Base-by-base conservation (phyloP, 2,888 invertebrate genomes). In the Girardia tigrina region DNA sequence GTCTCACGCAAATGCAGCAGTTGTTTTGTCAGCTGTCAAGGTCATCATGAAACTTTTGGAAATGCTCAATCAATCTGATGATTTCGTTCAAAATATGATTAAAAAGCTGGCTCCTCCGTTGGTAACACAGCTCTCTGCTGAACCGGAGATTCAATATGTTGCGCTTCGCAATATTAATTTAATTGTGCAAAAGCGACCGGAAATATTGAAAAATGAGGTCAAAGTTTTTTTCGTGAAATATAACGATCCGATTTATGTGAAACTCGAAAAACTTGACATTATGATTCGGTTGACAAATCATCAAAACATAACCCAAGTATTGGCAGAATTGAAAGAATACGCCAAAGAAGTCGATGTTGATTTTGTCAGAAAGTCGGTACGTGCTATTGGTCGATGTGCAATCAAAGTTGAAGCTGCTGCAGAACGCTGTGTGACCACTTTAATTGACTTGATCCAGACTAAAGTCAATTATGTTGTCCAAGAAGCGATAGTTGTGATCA, bases 171-270 rank as follows among this genome's bases (percentile, higher is more conserved):
- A 98, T 85, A 98, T 99, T 82, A 99, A 99, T 86, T 88, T 98
- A 71, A 98, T 99, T 78, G 98, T 98, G 20, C 98, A 99, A 86
- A 99, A 99, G 85, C 88, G 95, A 70, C 94, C 97, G 0, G 98
- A 99, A 77, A 97, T 99, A 79, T 86, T 99, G 71, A 98, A 98
- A 84, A 94, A 97, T 81, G 98, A 99, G 86, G 97, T 99, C 97
- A 98, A 98, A 88, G 93, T 92, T 75, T 99, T 98, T 87, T 98
- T 98, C 84, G 98, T 99, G 42, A 98, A 98, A 83, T 98, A 99
- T 87, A 99, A 98, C 85, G 98, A 99, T 86, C 98, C 98, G 0
- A 99, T 99, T 83, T 98, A 99, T 85, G 98, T 99, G 70, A 98
- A 98, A 84, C 87, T 98, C 78, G 98, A 98, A 84, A 98, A 98